phyloP scores from a whole-genome alignment of 1,140 invertebrate genomes.

The Teleopsis dalmanni region DNA sequence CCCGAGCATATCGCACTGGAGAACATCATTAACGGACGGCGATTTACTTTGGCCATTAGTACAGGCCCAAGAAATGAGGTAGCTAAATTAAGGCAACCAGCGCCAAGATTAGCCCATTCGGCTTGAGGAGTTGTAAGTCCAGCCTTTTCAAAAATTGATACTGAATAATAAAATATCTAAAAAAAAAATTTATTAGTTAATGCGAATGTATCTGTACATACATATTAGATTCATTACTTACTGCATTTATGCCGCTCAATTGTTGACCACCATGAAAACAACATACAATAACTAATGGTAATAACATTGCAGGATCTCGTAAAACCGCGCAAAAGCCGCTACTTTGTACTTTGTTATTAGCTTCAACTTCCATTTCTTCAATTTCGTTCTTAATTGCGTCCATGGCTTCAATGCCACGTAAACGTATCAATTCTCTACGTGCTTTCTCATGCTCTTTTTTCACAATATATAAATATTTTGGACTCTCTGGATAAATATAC shows the following conservation, averaged over 20 bases:
- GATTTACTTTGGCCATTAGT: constrained; percentile 51
- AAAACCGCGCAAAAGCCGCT: constrained; percentile 53
- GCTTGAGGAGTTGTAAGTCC: constrained; percentile 49
- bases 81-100: constrained; percentile 58
- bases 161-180: constrained; percentile 71
- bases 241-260: constrained; percentile 79
- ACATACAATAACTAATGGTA: constrained; percentile 65
- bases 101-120: constrained; percentile 61
- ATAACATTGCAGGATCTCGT: constrained; percentile 48
- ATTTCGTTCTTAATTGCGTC: constrained; percentile 47
- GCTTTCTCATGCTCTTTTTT: constrained; percentile 55
- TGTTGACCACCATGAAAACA: constrained; percentile 75
- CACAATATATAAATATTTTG: constrained; percentile 73
- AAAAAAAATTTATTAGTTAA: constrained; percentile 7
- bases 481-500: constrained; percentile 72
- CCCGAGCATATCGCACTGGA: constrained; percentile 48
- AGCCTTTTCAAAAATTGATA: constrained; percentile 57
- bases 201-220: neutral
- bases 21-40: constrained; percentile 50
- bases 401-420: constrained; percentile 25
- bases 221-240: constrained; percentile 42
- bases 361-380: constrained; percentile 38
- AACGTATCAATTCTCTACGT: constrained; percentile 34
- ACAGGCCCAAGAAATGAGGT: constrained; percentile 57
- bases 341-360: constrained; percentile 31